Base-by-base conservation (phyloP, 1,140 invertebrate species). In the Antheraea mylitta region DNA sequence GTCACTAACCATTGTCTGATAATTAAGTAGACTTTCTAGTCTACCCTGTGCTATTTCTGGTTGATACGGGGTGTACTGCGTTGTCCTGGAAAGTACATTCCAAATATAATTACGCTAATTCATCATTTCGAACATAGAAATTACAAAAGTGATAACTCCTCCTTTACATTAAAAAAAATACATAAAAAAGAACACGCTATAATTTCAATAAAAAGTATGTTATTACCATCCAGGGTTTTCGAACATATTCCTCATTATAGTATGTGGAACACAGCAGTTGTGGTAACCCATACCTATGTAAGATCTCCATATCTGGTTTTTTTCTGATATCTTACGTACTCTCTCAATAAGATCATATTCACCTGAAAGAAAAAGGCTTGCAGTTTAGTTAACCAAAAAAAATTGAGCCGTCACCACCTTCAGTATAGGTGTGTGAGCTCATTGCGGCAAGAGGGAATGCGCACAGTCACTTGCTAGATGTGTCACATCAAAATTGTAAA, bases 201-300 rank as follows among this genome's bases (percentile, higher is more conserved):
- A 30, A 30, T 30, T n/a, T 30, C 1, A 30, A 30, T 60, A 60
- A 19, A 58, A 62, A 22, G 69, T 67, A 38, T 0, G 53, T 66
- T 38, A 82, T 93, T 94, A 98, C 99, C 99, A 99, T 93, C 99
- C 99, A 66, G 99, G 99, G 94, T 99, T 99, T 94, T 99, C 99
- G 83, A 99, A 98, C 75, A 99, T 97, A 86, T 99, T 99, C 74
- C 99, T 94, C 93, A 98, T 94, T 69, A 99, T 99, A 0, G 98
- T 97, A 75, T 98, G 96, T 0, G 99, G 99, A 10, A 98, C 97
- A 81, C 97, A 96, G 80, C 98, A 99, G 86, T 99, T 99, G 90
- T 99, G 96, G 89, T 99, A 99, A 0, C 99, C 99, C 96, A 99
- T 99, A 0, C 99, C 99, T 67, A 99, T 99, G 84, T 98, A 99